Percentiles rank a stretch among this genome's conserved stretches.
These are phyloP conservation scores for Linnaemya tessellans DNA, from an alignment of 2,888 invertebrate genomes.

Conservation along the genomic window DNA sequence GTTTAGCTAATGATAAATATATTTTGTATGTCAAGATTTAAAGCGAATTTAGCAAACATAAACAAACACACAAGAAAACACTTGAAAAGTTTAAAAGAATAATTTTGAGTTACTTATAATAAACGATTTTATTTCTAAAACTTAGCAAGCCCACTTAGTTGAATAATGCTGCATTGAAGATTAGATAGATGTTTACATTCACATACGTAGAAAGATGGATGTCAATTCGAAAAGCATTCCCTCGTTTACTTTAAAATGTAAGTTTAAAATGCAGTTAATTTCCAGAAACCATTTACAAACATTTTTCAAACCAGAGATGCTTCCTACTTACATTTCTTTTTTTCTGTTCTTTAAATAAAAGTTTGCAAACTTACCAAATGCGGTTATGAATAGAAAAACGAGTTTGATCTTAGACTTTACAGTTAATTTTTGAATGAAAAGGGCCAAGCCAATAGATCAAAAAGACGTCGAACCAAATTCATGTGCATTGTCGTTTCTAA, in stretches of 20 bases:
- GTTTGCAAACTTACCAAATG: conserved; percentile 9
- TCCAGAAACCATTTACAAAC: conserved; percentile 28
- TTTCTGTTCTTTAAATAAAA: conserved; percentile 13
- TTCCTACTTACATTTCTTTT: conserved; percentile 36
- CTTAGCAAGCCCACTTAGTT: conserved; percentile 32
- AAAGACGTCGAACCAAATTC: background rate
- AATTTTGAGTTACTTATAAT: conserved; percentile 42
- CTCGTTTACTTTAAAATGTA: conserved; percentile 54
- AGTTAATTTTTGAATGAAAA: background rate
- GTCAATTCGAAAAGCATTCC: conserved; percentile 47
- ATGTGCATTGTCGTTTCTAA: background rate
- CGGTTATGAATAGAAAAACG: background rate
- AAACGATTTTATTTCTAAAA: conserved; percentile 28
- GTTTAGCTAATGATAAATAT: conserved; percentile 68
- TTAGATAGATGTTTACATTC: conserved; percentile 22
- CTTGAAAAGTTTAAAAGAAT: conserved; percentile 34
- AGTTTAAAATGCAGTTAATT: conserved; percentile 37
- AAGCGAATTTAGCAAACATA: conserved; percentile 64
- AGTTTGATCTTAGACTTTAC: background rate
- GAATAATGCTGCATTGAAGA: background rate
- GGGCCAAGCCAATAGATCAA: background rate
- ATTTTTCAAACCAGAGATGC: conserved; percentile 33
- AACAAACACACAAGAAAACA: conserved; percentile 47
- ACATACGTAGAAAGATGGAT: conserved; percentile 8
- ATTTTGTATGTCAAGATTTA: conserved; percentile 69